phyloP scores from a whole-genome alignment of 2,113 vertebrate species.

The cattle (Bos taurus) region ARS-UCD2.0 NC_037336.1:15395501-15396000 shows the following conservation, averaged over 20 bases:
- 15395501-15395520: neutral
- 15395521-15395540: neutral
- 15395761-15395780: neutral
- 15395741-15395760: neutral
- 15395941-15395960: neutral
- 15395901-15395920: neutral
- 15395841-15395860: neutral
- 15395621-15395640: neutral
- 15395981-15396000: neutral
- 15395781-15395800: neutral
- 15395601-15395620: neutral
- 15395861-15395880: neutral
- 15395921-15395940: neutral
- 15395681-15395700: neutral
- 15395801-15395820: neutral
- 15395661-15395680: neutral
- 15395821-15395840: neutral
- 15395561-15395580: neutral
- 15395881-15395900: neutral
- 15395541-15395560: neutral
- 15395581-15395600: neutral
- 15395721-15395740: neutral
- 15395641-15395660: neutral
- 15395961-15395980: neutral
- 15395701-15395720: neutral